Base-by-base conservation (phyloP, 1,140 invertebrate genomes). In the Drosophila virilis region DNA sequence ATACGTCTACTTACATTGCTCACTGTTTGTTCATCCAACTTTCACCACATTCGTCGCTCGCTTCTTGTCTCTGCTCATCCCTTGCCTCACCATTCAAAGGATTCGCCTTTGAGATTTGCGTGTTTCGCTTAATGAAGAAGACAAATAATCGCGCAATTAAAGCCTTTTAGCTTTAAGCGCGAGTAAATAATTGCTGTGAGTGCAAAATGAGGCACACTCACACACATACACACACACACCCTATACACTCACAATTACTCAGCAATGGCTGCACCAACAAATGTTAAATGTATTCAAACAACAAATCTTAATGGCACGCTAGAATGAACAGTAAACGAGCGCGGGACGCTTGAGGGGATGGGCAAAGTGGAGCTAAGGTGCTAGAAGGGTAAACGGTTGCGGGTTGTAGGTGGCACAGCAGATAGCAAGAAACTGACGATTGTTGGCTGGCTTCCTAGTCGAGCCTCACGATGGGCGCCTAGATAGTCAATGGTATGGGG, bases 61-160 rank as follows among this genome's bases (percentile, higher is more conserved):
- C 2, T 7, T 40, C 43, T 28, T 6, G 22, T 28, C 22, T 28
- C 0, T 28, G 22, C 28, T 6, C 17, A 48, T 5, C 6, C 32
- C n/a, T 37, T 4, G 2, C 8, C 35, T 32, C 42, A 15, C 43
- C 60, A 33, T 50, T 72, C 46, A 77, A 61, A 80, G 76, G 50
- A 66, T 62, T 88, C 79, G 76, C 84, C 84, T 88, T 86, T 88
- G 84, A 81, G 88, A 91, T 91, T 91, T 91, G 88, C 88, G 88
- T 91, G 89, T 91, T 91, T 84, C 89, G 78, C 80, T 80, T 89
- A 84, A 91, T 89, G 78, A 91, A 91, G 88, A 91, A 91, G 88
- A 91, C 88, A 91, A 91, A 91, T 91, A 91, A 91, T 91, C 88
- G 88, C 75, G 83, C 88, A 91, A 91, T 91, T 91, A 91, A 91